Base-by-base conservation (phyloP, 2,797 vertebrate species). In the Gephyroberyx darwinii region DNA sequence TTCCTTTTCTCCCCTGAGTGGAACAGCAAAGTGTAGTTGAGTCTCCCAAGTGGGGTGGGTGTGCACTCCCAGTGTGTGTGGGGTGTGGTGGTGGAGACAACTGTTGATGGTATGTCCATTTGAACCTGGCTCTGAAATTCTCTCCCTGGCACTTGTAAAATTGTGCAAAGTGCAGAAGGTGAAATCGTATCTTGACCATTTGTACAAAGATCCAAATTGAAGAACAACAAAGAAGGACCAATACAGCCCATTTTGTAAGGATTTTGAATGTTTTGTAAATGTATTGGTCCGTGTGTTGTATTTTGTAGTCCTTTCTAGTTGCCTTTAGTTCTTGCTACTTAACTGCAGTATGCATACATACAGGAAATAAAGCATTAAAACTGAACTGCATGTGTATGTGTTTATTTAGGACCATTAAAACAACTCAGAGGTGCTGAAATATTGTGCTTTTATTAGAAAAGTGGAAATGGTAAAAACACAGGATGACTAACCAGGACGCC, bases 181-280 rank as follows among this genome's bases (percentile, higher is more conserved):
- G 73, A 89, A 88, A 92, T 88, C 91, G 73, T 90, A 92, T 92
- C 92, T 95, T 93, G 84, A 91, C 85, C 92, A 91, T 94, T 95
- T 95, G 94, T 96, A 95, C 90, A 96, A 96, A 96, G 85, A 94
- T 93, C 91, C 89, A 94, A 95, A 96, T 96, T 95, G 92, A 95
- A 95, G 95, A 96, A 95, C 94, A 96, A 87, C 61, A 78, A 93
- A 91, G 87, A 93, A 96, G 95, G 96, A 98, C 96, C 95, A 96
- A 96, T 96, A 95, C 95, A 97, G 93, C 94, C 93, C 93, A 92
- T 96, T 97, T 97, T 96, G 94, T 98, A 97, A 98, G 93, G 94
- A 95, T 98, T 97, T 95, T 96, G 95, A 95, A 94, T 96, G 95
- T 97, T 98, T 96, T 96, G 94, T 97, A 97, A 96, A 96, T 94